A percentile compares a stretch with the other conserved stretches of the same genome.
phyloP scores from a whole-genome alignment of 2,113 vertebrate genomes.

The Leucopsar rothschildi region DNA sequence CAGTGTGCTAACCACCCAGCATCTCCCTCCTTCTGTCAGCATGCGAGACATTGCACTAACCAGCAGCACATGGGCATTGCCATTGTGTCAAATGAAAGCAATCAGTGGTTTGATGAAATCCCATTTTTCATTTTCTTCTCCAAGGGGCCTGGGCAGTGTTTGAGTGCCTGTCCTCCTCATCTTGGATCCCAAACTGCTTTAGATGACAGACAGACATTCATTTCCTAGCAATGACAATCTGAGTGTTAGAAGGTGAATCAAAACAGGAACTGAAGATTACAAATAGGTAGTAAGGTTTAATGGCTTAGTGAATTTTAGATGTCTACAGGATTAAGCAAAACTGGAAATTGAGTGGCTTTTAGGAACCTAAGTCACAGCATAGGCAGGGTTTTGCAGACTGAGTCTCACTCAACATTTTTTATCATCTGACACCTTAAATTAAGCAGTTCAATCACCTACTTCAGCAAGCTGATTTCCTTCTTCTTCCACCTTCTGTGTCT shows the following conservation, averaged over 20 bases:
- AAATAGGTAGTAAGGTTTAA: background rate
- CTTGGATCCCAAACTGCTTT: background rate
- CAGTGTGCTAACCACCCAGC: conserved; percentile 4
- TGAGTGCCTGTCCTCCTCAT: background rate
- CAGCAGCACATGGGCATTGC: background rate
- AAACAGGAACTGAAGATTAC: background rate
- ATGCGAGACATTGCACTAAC: background rate
- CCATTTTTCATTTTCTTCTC: background rate
- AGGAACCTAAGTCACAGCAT: background rate
- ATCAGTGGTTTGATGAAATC: background rate
- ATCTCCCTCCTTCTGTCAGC: background rate
- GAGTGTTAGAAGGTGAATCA: background rate
- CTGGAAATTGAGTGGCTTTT: background rate
- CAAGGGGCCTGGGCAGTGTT: background rate
- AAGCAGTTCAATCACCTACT: background rate
- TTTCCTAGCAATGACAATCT: background rate
- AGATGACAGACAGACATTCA: background rate
- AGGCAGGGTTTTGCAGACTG: background rate
- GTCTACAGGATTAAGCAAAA: background rate
- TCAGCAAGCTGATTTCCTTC: background rate
- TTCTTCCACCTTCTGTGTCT: background rate
- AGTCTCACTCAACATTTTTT: background rate
- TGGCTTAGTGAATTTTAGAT: background rate
- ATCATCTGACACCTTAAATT: background rate
- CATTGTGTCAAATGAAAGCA: background rate